These are phyloP conservation scores for Ataeniobius toweri DNA, from an alignment of 2,797 vertebrate species.

Conservation along the genomic window DNA sequence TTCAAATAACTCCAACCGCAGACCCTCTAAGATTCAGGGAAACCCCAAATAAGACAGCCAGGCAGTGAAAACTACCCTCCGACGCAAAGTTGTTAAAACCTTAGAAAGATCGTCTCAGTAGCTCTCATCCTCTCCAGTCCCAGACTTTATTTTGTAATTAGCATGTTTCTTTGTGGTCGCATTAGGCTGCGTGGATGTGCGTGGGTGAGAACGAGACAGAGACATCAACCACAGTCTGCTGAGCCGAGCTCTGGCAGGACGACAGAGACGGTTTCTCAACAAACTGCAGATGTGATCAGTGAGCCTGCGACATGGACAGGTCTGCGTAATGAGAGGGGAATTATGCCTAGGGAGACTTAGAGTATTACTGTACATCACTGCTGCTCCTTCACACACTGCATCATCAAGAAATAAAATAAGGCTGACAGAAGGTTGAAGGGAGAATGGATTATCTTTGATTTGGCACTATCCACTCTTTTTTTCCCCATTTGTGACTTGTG, in stretches of 20 bases:
- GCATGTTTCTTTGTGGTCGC: constrained; percentile 36
- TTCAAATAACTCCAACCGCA: constrained; percentile 45
- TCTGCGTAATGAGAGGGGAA: constrained; percentile 25
- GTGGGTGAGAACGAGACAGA: constrained; percentile 56
- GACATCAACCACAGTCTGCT: constrained; percentile 51
- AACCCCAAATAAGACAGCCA: constrained; percentile 45
- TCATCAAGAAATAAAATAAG: constrained; percentile 6
- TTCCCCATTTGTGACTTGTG: neutral
- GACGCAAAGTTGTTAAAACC: constrained; percentile 34
- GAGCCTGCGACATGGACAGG: constrained; percentile 21
- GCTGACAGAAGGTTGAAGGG: neutral
- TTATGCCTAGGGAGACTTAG: constrained; percentile 23
- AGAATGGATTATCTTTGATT: constrained; percentile 12
- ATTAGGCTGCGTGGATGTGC: constrained; percentile 35
- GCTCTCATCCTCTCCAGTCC: constrained; percentile 29
- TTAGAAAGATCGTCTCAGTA: constrained; percentile 27
- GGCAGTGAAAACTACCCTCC: constrained; percentile 27
- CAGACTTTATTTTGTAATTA: constrained; percentile 58
- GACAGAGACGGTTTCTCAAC: constrained; percentile 52
- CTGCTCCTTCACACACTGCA: neutral
- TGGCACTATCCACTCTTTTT: neutral
- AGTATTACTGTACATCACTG: constrained; percentile 16
- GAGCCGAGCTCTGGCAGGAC: constrained; percentile 36
- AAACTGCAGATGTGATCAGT: constrained; percentile 40
- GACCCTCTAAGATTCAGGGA: constrained; percentile 45